Conservation (phyloP, 2,797 vertebrate species). For the Gymnocypris eckloni region DNA sequence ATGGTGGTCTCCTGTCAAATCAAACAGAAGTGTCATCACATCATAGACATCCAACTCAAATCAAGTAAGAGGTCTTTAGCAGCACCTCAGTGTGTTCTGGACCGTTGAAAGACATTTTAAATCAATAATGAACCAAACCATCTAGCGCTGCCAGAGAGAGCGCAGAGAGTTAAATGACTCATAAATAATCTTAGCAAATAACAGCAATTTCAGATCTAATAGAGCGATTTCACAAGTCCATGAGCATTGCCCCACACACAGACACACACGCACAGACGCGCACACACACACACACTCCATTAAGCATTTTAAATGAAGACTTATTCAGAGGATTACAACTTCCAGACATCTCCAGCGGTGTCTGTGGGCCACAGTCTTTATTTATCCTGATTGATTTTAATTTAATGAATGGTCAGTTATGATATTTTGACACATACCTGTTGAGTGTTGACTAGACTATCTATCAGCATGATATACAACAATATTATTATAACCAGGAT, state of each 20-base stretch:
- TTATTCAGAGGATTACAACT: constrained; percentile 47
- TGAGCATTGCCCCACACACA: constrained; percentile 44
- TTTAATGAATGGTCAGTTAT: constrained; percentile 6
- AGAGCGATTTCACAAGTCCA: constrained; percentile 79
- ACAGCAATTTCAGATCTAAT: constrained; percentile 82
- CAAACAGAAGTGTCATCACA: constrained; percentile 32
- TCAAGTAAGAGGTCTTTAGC: constrained; percentile 14
- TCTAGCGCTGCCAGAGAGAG: constrained; percentile 53
- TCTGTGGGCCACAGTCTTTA: not conserved
- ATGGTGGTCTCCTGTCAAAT: not conserved
- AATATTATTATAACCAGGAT: not conserved
- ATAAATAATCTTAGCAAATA: constrained; percentile 81
- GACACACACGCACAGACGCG: too few relatives aligned
- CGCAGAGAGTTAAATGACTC: constrained; percentile 70
- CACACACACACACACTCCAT: constrained; percentile 46
- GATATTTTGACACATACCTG: constrained; percentile 1
- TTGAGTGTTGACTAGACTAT: not conserved
- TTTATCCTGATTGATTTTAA: constrained; percentile 13
- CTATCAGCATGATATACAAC: not conserved
- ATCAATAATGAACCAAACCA: constrained; percentile 64
- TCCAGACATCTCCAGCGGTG: constrained; percentile 23
- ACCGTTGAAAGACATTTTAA: constrained; percentile 62
- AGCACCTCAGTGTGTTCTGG: constrained; percentile 62
- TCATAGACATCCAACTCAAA: constrained; percentile 44
- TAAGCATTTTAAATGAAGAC: constrained; percentile 62